phyloP scores from a whole-genome alignment of 2,113 vertebrate species.

The Sakesphorus luctuosus region DNA sequence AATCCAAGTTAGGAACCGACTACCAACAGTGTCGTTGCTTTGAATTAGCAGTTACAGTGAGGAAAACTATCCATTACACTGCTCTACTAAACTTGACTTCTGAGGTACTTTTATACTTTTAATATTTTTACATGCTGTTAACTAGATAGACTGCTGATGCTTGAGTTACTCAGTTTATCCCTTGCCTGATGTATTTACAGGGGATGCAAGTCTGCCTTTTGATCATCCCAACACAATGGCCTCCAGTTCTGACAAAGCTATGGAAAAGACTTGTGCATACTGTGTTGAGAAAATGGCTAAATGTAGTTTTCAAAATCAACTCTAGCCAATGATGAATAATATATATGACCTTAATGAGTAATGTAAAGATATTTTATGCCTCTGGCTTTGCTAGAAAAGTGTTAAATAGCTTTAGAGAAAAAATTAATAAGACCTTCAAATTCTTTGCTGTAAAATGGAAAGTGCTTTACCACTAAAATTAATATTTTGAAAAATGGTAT shows the following conservation, averaged over 20 bases:
- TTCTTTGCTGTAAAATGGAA: slow-evolving; percentile 14
- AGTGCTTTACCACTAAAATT: slow-evolving; percentile 49
- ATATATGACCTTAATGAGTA: background rate
- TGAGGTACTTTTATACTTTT: background rate
- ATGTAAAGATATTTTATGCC: slow-evolving; percentile 9
- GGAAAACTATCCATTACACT: background rate
- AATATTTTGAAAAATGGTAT: slow-evolving; percentile 29
- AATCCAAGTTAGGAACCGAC: background rate
- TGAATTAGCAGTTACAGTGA: background rate
- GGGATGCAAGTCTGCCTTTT: background rate
- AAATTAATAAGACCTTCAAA: slow-evolving; percentile 1
- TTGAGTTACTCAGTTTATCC: background rate
- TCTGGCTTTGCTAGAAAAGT: background rate
- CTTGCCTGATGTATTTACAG: background rate
- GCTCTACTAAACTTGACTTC: background rate
- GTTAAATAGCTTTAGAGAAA: background rate
- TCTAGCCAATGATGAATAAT: background rate
- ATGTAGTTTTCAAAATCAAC: background rate
- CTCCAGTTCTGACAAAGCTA: background rate
- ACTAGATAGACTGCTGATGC: background rate
- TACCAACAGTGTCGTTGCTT: background rate
- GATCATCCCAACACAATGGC: background rate
- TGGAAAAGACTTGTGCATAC: accelerated
- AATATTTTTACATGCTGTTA: background rate
- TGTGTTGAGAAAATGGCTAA: background rate